Conservation (phyloP, 2,888 invertebrate species). For the Heliconius hortense region DNA sequence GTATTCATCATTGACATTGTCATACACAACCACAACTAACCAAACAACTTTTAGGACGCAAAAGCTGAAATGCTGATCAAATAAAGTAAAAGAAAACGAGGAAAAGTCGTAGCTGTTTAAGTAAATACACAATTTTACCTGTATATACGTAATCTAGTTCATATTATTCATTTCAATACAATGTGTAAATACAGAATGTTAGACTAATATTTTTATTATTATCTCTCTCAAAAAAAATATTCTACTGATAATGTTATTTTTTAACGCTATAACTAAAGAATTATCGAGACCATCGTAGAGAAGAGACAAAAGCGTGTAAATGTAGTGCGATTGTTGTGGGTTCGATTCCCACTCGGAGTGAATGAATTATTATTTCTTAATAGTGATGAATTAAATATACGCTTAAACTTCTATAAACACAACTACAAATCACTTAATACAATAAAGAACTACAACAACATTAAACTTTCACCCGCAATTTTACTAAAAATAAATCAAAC, state of each 20-base stretch:
- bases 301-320: too few species aligned
- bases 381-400: not conserved
- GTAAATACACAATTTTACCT: not conserved
- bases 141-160: not conserved
- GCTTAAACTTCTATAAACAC: not conserved
- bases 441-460: not conserved
- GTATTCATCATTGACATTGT: constrained; percentile 13
- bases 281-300: too few species aligned
- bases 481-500: constrained; percentile 18
- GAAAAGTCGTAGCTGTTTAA: not conserved
- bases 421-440: not conserved
- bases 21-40: constrained; percentile 2
- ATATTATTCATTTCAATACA: too few species aligned
- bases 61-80: constrained; percentile 9
- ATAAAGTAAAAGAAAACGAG: constrained; percentile 3
- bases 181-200: too few species aligned
- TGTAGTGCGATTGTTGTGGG: too few species aligned
- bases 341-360: too few species aligned
- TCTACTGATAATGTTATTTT: too few species aligned
- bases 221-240: too few species aligned
- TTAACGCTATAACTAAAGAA: too few species aligned
- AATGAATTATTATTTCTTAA: too few species aligned
- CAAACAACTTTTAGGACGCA: constrained; percentile 3
- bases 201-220: too few species aligned
- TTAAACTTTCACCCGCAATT: not conserved